Base-by-base conservation (phyloP, 2,797 vertebrate species). In the Orientallactaga sibirica region DNA sequence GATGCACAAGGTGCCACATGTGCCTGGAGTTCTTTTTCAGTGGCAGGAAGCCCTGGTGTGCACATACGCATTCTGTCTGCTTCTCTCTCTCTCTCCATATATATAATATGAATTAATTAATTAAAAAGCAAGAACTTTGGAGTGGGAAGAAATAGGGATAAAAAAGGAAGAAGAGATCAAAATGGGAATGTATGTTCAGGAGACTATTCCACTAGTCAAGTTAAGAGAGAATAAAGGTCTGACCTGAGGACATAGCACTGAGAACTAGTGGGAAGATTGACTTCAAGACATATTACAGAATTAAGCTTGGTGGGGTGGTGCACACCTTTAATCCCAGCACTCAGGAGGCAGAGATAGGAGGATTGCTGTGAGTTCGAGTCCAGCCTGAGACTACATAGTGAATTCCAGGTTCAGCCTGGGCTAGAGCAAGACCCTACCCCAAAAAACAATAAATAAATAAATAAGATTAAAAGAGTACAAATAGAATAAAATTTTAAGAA, bases 401-500 rank as follows among this genome's bases (percentile, higher is more conserved):
- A 48, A 48, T 48, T 48, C 48, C 48, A 48, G 48, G 48, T 48
- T 48, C 48, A 48, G 5, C 48, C 48, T 48, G 48, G 48, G 48
- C 48, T 48, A 48, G 6, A 48, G 48, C 10, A 7, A 48, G 48
- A 48, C 48, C 48, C 8, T 48, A 48, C 48, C 48, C 10, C 10
- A 7, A 48, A 48, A 48, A 48, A 48, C 86, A 94, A n/a, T 52
- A 25, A 71, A 68, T 24, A 37, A 76, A 20, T 73, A 89, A 91
- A 95, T 76, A 76, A 14, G 64, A 58, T 52, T 62, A 83, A 95
- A 37, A n/a, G 85, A 88, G 67, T 29, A 43, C 29, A 82, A 88
- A 80, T 52, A 74, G 68, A 83, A 84, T 33, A 48, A 86, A 88
- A 88, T 18, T 22, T 85, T 70, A 86, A 94, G 62, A 90, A 93